Percentiles rank a stretch among this genome's conserved stretches.
Evolutionary conservation across 2,797 vertebrate species (phyloP).

Genomic region (Ataeniobius toweri): DNA sequence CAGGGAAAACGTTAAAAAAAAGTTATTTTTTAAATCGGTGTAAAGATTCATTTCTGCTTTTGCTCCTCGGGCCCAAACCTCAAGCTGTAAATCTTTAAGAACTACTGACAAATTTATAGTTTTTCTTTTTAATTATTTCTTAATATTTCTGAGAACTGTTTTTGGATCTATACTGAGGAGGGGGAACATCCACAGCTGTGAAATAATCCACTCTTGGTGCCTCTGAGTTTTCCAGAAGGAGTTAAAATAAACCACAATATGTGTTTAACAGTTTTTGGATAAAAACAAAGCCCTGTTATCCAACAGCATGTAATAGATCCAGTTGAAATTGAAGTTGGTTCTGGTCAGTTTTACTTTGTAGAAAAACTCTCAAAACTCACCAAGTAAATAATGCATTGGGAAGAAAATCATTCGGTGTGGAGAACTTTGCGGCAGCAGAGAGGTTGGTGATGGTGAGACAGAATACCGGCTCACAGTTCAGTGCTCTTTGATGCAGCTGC

Average conservation of each 20-base stretch:
- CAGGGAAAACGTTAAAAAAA: no score
- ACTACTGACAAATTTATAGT: constrained; percentile 3
- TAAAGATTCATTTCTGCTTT: background rate
- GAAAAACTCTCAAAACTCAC: background rate
- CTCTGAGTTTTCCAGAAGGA: constrained; percentile 3
- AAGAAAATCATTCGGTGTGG: background rate
- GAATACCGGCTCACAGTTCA: constrained; percentile 19
- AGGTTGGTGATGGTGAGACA: constrained; percentile 22
- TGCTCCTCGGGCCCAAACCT: constrained; percentile 1
- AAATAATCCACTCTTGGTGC: constrained; percentile 5
- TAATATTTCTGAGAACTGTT: background rate
- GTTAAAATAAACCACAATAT: constrained; percentile 19
- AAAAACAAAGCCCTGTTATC: background rate
- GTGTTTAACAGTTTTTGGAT: constrained; percentile 15
- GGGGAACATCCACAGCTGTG: constrained; percentile 16
- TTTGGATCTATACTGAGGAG: background rate
- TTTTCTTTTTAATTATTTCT: background rate
- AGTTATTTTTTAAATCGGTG: background rate
- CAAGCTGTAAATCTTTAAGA: constrained; percentile 2
- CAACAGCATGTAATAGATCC: background rate
- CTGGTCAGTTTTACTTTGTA: background rate
- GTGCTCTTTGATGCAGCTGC: constrained; percentile 11
- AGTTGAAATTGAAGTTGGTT: background rate
- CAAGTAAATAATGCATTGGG: background rate
- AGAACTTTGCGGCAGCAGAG: background rate